Conservation (phyloP, 2,888 invertebrate genomes). For the Mellilla xanthometata region DNA sequence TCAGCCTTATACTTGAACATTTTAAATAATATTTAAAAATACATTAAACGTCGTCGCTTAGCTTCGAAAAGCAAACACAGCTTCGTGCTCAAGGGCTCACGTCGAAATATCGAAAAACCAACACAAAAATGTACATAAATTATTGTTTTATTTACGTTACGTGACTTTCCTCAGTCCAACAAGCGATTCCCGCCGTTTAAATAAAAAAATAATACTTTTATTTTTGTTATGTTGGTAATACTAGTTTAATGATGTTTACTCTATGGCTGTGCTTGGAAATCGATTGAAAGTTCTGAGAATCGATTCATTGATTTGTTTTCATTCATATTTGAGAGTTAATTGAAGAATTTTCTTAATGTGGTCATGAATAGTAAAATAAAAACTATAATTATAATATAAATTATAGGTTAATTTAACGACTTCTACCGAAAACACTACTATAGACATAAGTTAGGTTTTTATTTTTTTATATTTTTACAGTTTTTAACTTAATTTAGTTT, state of each 20-base stretch:
- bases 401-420: too few relatives aligned
- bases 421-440: too few relatives aligned
- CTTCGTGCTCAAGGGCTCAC: slow-evolving; percentile 35
- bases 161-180: slow-evolving; percentile 17
- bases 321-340: too few relatives aligned
- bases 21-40: slow-evolving; percentile 39
- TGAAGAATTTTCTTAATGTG: too few relatives aligned
- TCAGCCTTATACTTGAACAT: slow-evolving; percentile 22
- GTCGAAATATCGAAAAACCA: slow-evolving; percentile 15
- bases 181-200: slow-evolving; percentile 4
- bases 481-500: too few relatives aligned
- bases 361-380: too few relatives aligned
- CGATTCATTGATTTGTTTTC: slow-evolving; percentile 9
- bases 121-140: slow-evolving; percentile 14
- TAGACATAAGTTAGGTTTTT: too few relatives aligned
- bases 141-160: slow-evolving; percentile 16
- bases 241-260: slow-evolving; percentile 20
- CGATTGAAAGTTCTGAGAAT: slow-evolving; percentile 14
- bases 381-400: too few relatives aligned
- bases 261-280: slow-evolving; percentile 9
- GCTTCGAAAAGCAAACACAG: slow-evolving; percentile 26
- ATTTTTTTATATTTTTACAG: too few relatives aligned
- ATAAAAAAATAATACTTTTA: slow-evolving; percentile 7
- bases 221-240: slow-evolving; percentile 22
- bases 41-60: slow-evolving; percentile 30